Percentiles rank a stretch among this genome's conserved stretches.
phyloP scores from a whole-genome alignment of 2,797 vertebrate species.

The Tamandua tetradactyla region DNA sequence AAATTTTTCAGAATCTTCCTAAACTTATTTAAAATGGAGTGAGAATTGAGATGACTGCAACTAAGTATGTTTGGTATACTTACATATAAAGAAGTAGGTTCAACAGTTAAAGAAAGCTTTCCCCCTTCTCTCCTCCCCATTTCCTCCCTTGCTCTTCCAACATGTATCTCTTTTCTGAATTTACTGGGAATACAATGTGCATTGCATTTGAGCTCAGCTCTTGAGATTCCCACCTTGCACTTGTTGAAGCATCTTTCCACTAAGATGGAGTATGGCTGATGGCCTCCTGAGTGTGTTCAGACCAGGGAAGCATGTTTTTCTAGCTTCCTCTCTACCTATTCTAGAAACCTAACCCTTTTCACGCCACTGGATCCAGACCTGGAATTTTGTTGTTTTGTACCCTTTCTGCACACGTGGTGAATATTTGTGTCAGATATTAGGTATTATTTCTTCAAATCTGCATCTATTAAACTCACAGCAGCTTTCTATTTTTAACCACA shows the following conservation, averaged over 20 bases:
- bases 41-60: fast-evolving
- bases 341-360: too few relatives aligned
- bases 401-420: neutral
- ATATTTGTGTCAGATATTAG: neutral
- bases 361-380: fast-evolving
- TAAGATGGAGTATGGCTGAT: neutral
- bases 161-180: neutral
- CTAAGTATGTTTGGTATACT: too few relatives aligned
- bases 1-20: neutral
- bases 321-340: neutral
- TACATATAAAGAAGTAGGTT: fast-evolving
- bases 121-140: neutral
- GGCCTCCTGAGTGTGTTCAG: neutral
- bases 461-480: neutral
- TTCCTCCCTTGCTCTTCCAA: neutral
- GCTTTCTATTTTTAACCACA: too few relatives aligned
- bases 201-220: too few relatives aligned
- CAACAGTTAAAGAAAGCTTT: too few relatives aligned
- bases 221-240: too few relatives aligned
- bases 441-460: too few relatives aligned
- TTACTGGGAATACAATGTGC: neutral
- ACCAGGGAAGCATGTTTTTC: neutral
- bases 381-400: too few relatives aligned
- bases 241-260: neutral
- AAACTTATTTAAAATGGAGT: fast-evolving